Base-by-base conservation (phyloP, 2,888 invertebrate genomes). In the Philhelius pedissequus region DNA sequence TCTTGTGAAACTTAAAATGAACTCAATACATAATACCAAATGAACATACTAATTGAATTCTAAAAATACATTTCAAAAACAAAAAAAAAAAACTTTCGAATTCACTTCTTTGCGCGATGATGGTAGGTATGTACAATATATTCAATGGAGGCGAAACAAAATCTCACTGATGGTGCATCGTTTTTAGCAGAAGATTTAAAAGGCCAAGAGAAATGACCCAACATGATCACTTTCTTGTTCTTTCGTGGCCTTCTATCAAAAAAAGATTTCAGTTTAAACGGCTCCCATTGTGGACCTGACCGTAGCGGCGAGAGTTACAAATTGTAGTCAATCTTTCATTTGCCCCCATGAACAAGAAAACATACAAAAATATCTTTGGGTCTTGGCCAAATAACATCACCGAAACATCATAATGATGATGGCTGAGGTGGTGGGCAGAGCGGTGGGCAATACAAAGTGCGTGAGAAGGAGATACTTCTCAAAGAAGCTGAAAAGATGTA, bases 251-350 rank as follows among this genome's bases (percentile, higher is more conserved):
- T 56, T 56, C 64, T 74, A 83, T 83, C 74, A 74, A 64, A 78
- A 79, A 79, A 74, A 43, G 69, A 83, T 83, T 83, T 79, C 79
- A 83, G 74, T 78, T 83, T 74, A 83, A 83, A 83, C 83, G 79
- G 79, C 69, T 83, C 83, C 79, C 83, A 82, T 82, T 79, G 83
- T 83, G 74, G 62, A 52, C 56, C 73, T 69, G 78, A 83, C 64
- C 71, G n/a, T n/a, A n/a, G n/a, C n/a, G 60, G 70, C 25, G 25
- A 54, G 66, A 76, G 52, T 84, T 66, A 84, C 80, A 84, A 84
- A 84, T 84, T 71, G 84, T 62, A 75, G 71, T 79, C 75, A 60
- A 84, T 84, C 71, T 71, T 80, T 84, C 84, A 84, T 75, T 79
- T 75, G 70, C 66, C 66, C 80, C 60, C 74, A 69, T 35, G 48